Conservation (phyloP, 2,113 vertebrate species). For the Lagopus leucura region DNA sequence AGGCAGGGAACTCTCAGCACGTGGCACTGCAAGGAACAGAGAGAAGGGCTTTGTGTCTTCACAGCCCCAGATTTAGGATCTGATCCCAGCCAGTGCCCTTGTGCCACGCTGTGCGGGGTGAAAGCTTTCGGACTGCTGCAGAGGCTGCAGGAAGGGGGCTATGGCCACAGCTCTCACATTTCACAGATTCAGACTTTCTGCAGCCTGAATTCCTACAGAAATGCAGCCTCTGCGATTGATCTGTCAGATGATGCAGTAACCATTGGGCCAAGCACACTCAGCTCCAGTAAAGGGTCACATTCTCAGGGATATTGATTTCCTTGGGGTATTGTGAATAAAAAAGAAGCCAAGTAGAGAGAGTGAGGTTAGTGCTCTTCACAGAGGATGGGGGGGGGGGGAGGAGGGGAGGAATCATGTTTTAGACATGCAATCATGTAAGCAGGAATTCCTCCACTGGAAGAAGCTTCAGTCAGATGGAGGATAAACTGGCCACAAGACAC, state of each 20-base stretch:
- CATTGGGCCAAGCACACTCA: background rate
- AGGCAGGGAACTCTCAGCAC: background rate
- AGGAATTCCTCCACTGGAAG: background rate
- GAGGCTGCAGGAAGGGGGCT: background rate
- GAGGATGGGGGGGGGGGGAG: background rate
- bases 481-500: background rate
- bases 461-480: background rate
- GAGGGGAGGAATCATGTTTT: background rate
- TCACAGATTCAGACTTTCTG: background rate
- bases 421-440: background rate
- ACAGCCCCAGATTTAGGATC: background rate
- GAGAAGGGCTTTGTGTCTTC: background rate
- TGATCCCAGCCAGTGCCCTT: background rate
- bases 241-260: background rate
- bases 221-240: background rate
- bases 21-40: background rate
- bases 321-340: background rate
- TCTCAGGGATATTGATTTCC: constrained; percentile 37
- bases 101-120: background rate
- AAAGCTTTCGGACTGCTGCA: background rate
- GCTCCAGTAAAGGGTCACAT: background rate
- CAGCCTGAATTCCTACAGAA: background rate
- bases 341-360: background rate
- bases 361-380: background rate
- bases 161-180: background rate